phyloP scores from a whole-genome alignment of 2,888 invertebrate species.

The Metacarcinus magister region DNA sequence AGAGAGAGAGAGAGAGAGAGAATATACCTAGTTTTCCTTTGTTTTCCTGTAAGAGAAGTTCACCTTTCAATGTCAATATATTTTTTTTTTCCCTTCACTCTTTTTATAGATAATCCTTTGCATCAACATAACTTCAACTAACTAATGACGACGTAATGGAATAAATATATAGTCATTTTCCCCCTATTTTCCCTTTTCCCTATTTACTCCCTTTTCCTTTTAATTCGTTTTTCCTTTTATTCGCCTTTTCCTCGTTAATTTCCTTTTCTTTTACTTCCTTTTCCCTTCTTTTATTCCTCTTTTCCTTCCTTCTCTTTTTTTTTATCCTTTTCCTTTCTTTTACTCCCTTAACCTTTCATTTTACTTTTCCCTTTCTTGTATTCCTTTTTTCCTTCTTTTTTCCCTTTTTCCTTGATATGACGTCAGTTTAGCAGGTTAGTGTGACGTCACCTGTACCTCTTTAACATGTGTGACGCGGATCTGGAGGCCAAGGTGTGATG shows the following conservation, averaged over 20 bases:
- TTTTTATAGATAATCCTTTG: no score
- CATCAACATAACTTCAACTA: no score
- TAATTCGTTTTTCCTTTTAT: no score
- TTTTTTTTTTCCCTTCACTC: background rate
- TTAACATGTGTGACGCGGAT: background rate
- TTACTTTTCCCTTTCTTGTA: background rate
- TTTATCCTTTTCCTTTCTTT: background rate
- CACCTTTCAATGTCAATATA: background rate
- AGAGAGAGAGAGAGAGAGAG: no score
- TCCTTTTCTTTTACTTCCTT: no score
- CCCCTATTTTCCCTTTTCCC: no score
- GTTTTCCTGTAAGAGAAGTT: background rate
- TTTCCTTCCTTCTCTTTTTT: background rate
- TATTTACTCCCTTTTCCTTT: no score
- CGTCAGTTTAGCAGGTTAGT: background rate
- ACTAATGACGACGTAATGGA: no score
- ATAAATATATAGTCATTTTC: no score
- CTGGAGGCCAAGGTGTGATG: background rate
- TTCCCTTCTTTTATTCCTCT: no score
- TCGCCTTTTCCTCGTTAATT: no score
- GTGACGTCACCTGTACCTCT: background rate
- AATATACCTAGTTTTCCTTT: background rate
- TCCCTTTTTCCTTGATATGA: background rate
- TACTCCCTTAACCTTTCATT: background rate
- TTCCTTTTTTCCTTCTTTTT: conserved; percentile 1